These are phyloP conservation scores for Sula dactylatra DNA, from an alignment of 2,113 vertebrate genomes.

Conservation along the genomic window DNA sequence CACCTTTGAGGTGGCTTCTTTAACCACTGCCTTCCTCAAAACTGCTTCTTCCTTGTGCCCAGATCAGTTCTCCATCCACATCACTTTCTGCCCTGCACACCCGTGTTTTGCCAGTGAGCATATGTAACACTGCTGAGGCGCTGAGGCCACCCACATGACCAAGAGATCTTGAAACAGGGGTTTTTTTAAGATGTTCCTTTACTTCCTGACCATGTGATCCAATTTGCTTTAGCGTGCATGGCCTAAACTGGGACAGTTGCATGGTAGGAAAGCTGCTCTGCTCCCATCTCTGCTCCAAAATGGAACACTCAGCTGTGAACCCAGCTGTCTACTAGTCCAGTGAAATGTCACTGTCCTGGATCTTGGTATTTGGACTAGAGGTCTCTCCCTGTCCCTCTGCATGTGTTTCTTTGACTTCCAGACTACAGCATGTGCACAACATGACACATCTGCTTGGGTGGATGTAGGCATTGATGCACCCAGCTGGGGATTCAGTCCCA, in stretches of 20 bases:
- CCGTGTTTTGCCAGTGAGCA: background rate
- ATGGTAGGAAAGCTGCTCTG: background rate
- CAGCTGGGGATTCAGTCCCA: background rate
- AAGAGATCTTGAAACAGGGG: background rate
- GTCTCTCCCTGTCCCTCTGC: background rate
- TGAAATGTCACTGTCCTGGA: background rate
- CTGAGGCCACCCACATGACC: background rate
- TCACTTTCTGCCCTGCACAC: background rate
- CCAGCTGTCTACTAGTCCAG: background rate
- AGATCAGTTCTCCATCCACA: background rate
- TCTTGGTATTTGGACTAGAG: background rate
- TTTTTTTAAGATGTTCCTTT: background rate
- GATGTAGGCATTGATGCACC: background rate
- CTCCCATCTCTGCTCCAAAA: background rate
- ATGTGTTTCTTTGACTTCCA: background rate
- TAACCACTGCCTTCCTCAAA: background rate
- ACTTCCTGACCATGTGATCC: background rate
- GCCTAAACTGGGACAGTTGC: background rate
- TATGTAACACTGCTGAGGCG: fast-evolving
- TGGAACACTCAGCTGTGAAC: background rate
- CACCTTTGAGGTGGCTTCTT: background rate
- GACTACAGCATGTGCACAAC: background rate
- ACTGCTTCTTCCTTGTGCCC: background rate
- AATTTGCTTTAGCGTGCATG: background rate
- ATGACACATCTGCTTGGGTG: background rate